These are phyloP conservation scores for Carduelis carduelis DNA, from an alignment of 2,797 vertebrate species.

Conservation along the genomic window DNA sequence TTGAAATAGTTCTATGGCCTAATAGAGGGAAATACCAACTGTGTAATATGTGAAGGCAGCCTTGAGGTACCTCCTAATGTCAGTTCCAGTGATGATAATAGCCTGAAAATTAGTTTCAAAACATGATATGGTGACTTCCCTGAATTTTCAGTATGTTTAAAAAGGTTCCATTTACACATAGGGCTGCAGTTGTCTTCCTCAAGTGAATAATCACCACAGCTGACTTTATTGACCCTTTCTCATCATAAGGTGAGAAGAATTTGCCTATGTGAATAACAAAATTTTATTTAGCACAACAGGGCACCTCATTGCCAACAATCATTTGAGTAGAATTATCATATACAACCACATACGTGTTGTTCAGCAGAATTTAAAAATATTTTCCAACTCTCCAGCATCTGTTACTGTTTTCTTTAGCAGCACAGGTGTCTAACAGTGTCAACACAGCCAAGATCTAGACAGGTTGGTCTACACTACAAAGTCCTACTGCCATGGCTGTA, in stretches of 20 bases:
- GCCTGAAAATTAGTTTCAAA: constrained; percentile 15
- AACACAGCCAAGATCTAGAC: neutral
- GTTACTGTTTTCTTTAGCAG: constrained; percentile 32
- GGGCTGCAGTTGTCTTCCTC: neutral
- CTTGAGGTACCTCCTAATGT: neutral
- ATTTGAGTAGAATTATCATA: neutral
- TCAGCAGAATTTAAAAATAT: constrained; percentile 1
- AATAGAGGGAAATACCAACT: neutral
- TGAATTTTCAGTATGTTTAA: neutral
- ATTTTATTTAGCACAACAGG: neutral
- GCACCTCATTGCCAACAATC: neutral
- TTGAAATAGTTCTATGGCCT: neutral
- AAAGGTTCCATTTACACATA: neutral
- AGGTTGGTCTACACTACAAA: constrained; percentile 12
- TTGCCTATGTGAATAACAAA: neutral
- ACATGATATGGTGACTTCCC: neutral
- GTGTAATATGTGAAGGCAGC: neutral
- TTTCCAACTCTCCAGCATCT: constrained; percentile 31
- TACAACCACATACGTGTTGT: neutral
- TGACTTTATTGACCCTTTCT: neutral
- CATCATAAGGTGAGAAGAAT: neutral
- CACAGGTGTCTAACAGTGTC: constrained; percentile 34
- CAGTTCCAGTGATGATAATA: neutral
- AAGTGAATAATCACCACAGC: neutral
- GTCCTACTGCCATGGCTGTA: neutral